Conservation (phyloP, 2,888 invertebrate genomes). For the Helleia helle region DNA sequence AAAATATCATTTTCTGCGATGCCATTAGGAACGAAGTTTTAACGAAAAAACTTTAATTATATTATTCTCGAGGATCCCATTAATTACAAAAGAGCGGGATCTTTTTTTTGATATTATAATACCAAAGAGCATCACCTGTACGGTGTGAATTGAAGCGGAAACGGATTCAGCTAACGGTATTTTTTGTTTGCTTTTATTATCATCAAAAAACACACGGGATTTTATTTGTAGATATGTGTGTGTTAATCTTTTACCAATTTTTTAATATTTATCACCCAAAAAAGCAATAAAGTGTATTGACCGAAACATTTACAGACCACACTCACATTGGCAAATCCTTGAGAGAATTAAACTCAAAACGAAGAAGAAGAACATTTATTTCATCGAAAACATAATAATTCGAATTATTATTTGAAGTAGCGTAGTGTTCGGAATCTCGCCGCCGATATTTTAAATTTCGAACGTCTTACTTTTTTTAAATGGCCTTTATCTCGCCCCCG, state of each 20-base stretch:
- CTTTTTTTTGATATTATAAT: constrained; percentile 59
- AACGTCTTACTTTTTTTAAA: constrained; percentile 43
- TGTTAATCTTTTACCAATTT: background rate
- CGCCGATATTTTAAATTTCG: constrained; percentile 59
- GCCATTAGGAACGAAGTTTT: too few relatives aligned
- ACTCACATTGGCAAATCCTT: too few relatives aligned
- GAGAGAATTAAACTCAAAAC: too few relatives aligned
- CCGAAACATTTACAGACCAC: too few relatives aligned
- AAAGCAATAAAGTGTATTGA: too few relatives aligned
- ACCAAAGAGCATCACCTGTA: constrained; percentile 63
- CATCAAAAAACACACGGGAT: constrained; percentile 59
- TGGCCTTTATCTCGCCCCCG: constrained; percentile 58
- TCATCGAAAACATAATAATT: too few relatives aligned
- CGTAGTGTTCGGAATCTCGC: constrained; percentile 13
- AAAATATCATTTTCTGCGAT: too few relatives aligned
- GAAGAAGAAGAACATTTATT: too few relatives aligned
- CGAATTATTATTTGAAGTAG: background rate
- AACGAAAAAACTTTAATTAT: background rate
- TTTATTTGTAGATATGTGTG: constrained; percentile 31
- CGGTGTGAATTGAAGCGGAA: constrained; percentile 64
- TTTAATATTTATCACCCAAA: too few relatives aligned
- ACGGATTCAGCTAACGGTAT: constrained; percentile 64
- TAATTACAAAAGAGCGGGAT: constrained; percentile 7
- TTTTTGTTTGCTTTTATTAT: constrained; percentile 48
- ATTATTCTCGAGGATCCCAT: background rate